A percentile compares a stretch with the other conserved stretches of the same genome.
These are phyloP conservation scores for Rhopalosiphum nymphaeae DNA, from an alignment of 2,888 invertebrate species.

Conservation along the genomic window DNA sequence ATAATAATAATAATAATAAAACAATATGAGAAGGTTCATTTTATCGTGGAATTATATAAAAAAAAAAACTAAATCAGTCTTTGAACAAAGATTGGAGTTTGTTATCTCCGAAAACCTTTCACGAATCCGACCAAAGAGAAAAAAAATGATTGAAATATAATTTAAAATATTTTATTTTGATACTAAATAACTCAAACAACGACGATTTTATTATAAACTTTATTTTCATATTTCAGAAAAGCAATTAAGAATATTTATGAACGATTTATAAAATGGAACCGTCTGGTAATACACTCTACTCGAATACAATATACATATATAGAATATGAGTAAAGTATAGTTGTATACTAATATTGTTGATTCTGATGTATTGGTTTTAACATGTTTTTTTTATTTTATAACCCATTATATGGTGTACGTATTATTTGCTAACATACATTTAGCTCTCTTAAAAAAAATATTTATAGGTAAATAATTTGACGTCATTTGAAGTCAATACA, in stretches of 20 bases:
- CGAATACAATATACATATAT: background rate
- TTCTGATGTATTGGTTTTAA: background rate
- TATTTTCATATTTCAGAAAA: background rate
- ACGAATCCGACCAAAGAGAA: background rate
- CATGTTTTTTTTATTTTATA: background rate
- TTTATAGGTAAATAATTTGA: background rate
- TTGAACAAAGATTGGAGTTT: background rate
- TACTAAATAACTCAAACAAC: background rate
- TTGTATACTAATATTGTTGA: background rate
- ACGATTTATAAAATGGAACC: background rate
- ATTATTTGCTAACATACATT: background rate
- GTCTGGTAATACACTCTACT: background rate
- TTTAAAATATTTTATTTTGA: conserved; percentile 3
- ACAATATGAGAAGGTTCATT: background rate
- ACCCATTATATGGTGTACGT: background rate
- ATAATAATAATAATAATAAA: background rate
- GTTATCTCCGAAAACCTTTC: background rate
- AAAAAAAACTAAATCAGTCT: background rate
- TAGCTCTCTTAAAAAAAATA: background rate
- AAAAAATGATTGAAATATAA: background rate
- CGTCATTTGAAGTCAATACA: background rate
- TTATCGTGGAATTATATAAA: background rate
- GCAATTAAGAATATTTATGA: background rate
- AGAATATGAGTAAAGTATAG: background rate
- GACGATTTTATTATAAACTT: background rate